These are phyloP conservation scores for Oreotrochilus melanogaster DNA, from an alignment of 2,113 vertebrate genomes.

Conservation along the genomic window DNA sequence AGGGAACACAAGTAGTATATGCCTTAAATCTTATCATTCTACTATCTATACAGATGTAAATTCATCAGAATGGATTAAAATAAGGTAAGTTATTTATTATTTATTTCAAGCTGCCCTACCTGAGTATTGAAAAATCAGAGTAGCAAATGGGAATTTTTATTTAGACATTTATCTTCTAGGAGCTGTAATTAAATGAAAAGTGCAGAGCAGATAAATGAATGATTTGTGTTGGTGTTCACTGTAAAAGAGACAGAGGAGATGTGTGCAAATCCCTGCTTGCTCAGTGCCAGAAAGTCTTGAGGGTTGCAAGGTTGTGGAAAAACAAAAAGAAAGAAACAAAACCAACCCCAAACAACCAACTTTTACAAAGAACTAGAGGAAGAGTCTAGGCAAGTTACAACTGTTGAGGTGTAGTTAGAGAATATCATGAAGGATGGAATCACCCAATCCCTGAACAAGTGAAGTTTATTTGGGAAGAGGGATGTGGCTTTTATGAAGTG, in stretches of 20 bases:
- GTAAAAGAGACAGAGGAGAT: not conserved
- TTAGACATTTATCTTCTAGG: not conserved
- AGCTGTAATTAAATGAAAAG: not conserved
- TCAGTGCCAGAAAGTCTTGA: not conserved
- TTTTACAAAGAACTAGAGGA: not conserved
- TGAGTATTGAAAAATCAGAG: not conserved
- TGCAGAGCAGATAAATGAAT: not conserved
- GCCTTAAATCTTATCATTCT: not conserved
- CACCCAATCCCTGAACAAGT: not conserved
- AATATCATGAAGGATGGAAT: not conserved
- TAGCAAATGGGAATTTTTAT: not conserved
- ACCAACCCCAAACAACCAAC: not conserved
- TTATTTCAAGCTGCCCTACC: not conserved
- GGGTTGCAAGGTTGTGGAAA: not conserved
- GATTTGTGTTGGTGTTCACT: not conserved
- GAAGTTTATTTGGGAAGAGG: not conserved
- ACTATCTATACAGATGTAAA: not conserved
- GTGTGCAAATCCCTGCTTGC: no score
- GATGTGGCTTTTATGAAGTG: not conserved
- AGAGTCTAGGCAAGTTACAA: not conserved
- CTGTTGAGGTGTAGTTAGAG: not conserved
- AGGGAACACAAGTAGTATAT: not conserved
- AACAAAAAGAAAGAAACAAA: not conserved
- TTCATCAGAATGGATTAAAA: not conserved
- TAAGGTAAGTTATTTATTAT: not conserved